Percentiles rank a stretch among this genome's conserved stretches.
Conservation (phyloP, 1,140 invertebrate genomes). For the Caenorhabditis brenneri region DNA sequence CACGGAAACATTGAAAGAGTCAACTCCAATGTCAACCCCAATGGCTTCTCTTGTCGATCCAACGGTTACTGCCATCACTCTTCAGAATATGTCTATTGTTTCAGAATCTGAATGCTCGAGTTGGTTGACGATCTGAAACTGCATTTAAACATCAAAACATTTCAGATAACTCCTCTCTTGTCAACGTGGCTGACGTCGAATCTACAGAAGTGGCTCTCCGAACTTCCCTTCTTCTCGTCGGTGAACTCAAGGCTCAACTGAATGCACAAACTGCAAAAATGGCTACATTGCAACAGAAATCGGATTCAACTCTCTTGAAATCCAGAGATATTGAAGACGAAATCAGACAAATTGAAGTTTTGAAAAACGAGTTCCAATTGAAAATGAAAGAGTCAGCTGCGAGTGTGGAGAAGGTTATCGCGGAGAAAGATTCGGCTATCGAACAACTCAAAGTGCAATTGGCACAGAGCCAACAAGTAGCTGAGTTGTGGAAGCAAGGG, state of each 20-base stretch:
- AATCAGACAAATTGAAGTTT: not conserved
- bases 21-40: not conserved
- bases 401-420: not conserved
- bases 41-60: not conserved
- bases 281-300: not conserved
- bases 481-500: slow-evolving; percentile 10
- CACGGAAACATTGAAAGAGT: not conserved
- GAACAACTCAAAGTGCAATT: slow-evolving; percentile 17
- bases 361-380: not conserved
- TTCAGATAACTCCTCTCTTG: slow-evolving; percentile 3
- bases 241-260: not conserved
- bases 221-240: slow-evolving; percentile 3
- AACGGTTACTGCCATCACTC: not conserved
- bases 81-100: not conserved
- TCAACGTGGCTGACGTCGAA: slow-evolving; percentile 7
- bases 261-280: not conserved
- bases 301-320: too few species aligned
- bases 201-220: not conserved
- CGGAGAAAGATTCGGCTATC: slow-evolving; percentile 7
- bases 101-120: not conserved
- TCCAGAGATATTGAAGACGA: not conserved
- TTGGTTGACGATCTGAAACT: not conserved
- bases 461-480: slow-evolving; percentile 21
- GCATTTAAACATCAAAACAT: not conserved
- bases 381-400: slow-evolving; percentile 16